A percentile compares a stretch with the other conserved stretches of the same genome.
Conservation (phyloP, 2,888 invertebrate species). For the Clanis bilineata region DNA sequence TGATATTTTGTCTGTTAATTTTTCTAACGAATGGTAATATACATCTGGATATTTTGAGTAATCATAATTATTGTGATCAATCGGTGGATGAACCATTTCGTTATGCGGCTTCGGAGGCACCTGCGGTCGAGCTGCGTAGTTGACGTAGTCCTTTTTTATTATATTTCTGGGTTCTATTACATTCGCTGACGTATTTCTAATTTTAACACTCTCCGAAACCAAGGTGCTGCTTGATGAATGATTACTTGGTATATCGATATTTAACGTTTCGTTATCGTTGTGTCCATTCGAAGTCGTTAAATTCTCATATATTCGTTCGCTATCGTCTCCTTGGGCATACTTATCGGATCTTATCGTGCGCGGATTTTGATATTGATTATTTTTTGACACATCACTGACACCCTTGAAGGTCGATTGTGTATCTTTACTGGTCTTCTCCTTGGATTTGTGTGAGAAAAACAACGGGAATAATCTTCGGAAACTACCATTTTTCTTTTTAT, state of each 20-base stretch:
- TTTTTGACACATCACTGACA: constrained; percentile 41
- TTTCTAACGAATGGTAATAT: constrained; percentile 73
- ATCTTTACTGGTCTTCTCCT: constrained; percentile 51
- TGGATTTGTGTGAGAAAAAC: constrained; percentile 62
- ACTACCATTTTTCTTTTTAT: constrained; percentile 63
- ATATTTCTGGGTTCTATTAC: constrained; percentile 18
- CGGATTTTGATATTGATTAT: constrained; percentile 66
- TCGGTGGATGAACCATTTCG: constrained; percentile 38
- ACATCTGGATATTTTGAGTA: constrained; percentile 58
- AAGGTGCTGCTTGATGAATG: constrained; percentile 70
- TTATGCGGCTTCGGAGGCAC: constrained; percentile 54
- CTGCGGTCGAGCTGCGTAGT: constrained; percentile 56
- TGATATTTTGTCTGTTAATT: constrained; percentile 56
- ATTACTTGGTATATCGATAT: constrained; percentile 48
- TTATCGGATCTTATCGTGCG: constrained; percentile 50
- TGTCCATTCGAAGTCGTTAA: constrained; percentile 44
- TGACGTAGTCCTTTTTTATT: constrained; percentile 35
- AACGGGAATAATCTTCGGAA: constrained; percentile 68
- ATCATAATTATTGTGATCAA: constrained; percentile 29
- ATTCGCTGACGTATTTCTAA: constrained; percentile 22
- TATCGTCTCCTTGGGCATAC: constrained; percentile 38
- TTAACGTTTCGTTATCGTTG: constrained; percentile 41
- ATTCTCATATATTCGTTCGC: constrained; percentile 71
- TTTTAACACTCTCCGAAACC: constrained; percentile 61
- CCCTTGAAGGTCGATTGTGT: constrained; percentile 31